These are phyloP conservation scores for Periophthalmus magnuspinnatus DNA, from an alignment of 2,797 vertebrate species.

Conservation along the genomic window DNA sequence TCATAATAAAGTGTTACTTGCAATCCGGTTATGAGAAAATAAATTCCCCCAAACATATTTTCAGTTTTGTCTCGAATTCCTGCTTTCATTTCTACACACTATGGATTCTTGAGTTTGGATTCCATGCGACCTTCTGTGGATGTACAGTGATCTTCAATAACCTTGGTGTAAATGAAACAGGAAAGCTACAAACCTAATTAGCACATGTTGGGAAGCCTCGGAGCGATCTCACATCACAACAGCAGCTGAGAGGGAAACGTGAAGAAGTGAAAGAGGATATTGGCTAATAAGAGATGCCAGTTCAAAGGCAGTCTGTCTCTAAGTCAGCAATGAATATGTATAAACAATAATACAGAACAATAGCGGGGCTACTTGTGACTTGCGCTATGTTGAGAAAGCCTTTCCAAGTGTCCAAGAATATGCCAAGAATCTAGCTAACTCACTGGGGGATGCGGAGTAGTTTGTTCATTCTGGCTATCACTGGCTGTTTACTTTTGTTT, in stretches of 20 bases:
- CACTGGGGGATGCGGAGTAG: conserved; percentile 67
- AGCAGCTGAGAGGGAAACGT: conserved; percentile 41
- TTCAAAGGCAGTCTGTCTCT: conserved; percentile 42
- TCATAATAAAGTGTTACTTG: background rate
- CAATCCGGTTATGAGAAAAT: no score
- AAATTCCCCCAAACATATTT: background rate
- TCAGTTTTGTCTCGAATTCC: background rate
- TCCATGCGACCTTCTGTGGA: conserved; percentile 33
- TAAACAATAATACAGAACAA: conserved; percentile 2
- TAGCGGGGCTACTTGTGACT: background rate
- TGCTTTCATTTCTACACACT: background rate
- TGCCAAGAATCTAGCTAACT: conserved; percentile 42
- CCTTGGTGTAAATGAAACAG: conserved; percentile 42
- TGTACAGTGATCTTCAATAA: conserved; percentile 50
- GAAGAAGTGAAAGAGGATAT: conserved; percentile 7
- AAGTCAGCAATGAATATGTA: conserved; percentile 26
- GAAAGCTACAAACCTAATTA: conserved; percentile 53
- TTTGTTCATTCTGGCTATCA: conserved; percentile 71
- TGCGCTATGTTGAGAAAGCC: background rate
- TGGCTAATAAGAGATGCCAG: conserved; percentile 32
- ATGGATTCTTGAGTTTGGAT: conserved; percentile 2
- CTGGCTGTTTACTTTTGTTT: conserved; percentile 77
- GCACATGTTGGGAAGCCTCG: conserved; percentile 51
- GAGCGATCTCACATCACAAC: conserved; percentile 44
- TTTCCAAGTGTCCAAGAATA: conserved; percentile 11